These are phyloP conservation scores for Dolichomitus sp. DNA, from an alignment of 2,888 invertebrate species.

Conservation along the genomic window DNA sequence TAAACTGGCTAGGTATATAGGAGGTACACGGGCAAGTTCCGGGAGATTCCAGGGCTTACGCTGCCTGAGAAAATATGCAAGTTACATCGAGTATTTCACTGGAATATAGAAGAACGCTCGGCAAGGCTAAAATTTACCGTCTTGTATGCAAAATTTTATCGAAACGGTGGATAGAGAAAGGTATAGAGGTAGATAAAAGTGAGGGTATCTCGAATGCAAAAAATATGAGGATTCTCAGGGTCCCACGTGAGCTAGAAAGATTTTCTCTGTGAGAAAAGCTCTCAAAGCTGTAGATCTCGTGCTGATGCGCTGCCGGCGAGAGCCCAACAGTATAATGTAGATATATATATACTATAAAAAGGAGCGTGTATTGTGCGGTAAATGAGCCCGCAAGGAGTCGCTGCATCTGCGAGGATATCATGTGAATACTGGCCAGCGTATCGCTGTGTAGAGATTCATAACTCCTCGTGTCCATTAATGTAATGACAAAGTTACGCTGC, in stretches of 20 bases:
- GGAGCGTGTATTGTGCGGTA: not conserved
- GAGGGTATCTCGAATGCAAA: not conserved
- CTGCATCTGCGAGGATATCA: not conserved
- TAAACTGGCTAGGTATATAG: not conserved
- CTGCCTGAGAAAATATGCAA: not conserved
- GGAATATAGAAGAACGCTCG: slow-evolving; percentile 1
- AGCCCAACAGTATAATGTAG: slow-evolving; percentile 4
- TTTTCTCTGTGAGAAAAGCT: slow-evolving; percentile 29
- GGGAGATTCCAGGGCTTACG: slow-evolving; percentile 1
- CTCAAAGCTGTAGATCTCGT: slow-evolving; percentile 23
- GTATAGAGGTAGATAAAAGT: not conserved
- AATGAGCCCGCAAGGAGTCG: not conserved
- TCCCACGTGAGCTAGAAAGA: slow-evolving; percentile 32
- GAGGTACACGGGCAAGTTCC: not conserved
- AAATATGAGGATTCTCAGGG: slow-evolving; percentile 32
- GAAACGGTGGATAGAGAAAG: not conserved
- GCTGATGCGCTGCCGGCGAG: not conserved
- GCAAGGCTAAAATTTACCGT: slow-evolving; percentile 15
- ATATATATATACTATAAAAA: not conserved
- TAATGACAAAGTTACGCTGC: slow-evolving; percentile 37
- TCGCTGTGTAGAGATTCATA: not conserved
- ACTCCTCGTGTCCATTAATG: slow-evolving; percentile 12
- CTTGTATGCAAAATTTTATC: slow-evolving; percentile 27
- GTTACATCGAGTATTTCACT: slow-evolving; percentile 4
- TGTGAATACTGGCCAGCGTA: not conserved